phyloP scores from a whole-genome alignment of 2,113 vertebrate genomes.

The Odontophorus gujanensis region DNA sequence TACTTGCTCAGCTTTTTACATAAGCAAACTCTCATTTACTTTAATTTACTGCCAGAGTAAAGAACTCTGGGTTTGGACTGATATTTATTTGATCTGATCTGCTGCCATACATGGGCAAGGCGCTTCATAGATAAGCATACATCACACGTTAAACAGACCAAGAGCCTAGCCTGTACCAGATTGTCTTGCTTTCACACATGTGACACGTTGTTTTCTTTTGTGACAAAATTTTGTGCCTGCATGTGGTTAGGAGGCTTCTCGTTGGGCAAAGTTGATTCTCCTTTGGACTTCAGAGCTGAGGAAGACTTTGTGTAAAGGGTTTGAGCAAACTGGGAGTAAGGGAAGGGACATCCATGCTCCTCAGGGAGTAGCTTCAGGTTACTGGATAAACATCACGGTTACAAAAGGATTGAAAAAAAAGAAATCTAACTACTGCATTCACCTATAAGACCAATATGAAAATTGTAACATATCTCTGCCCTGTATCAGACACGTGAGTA shows the following conservation, averaged over 20 bases:
- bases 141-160: neutral
- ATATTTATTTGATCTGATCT: conserved; percentile 3
- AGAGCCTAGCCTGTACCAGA: neutral
- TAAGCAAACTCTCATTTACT: neutral
- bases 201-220: neutral
- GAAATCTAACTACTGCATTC: neutral
- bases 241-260: neutral
- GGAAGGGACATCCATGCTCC: neutral
- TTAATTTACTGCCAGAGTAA: conserved; percentile 22
- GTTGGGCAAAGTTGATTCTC: neutral
- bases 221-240: neutral
- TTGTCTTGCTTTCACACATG: neutral
- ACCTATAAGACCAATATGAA: neutral
- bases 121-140: neutral
- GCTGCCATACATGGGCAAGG: neutral
- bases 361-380: neutral
- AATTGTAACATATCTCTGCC: neutral
- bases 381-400: neutral
- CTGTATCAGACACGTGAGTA: neutral
- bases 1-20: neutral
- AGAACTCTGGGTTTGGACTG: neutral
- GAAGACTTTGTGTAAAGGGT: neutral
- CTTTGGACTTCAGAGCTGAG: neutral
- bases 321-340: neutral
- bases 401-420: neutral